Evolutionary conservation across 2,888 invertebrate species (phyloP).

Genomic region (Diogma glabrata): DNA sequence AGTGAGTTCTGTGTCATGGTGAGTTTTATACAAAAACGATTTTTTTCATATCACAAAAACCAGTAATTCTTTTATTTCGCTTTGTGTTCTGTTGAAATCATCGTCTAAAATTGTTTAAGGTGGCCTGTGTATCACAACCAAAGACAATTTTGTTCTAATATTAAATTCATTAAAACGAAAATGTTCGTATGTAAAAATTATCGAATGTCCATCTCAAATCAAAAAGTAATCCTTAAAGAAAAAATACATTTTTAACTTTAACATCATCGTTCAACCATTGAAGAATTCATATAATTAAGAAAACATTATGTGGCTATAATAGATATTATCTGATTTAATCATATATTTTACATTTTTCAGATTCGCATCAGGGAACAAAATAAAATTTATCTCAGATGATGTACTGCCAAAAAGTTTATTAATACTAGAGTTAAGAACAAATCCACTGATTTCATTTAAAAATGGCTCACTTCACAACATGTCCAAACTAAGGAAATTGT

Average conservation of each 20-base stretch:
- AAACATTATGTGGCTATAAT: not conserved
- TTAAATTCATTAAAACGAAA: too few relatives aligned
- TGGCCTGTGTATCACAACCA: too few relatives aligned
- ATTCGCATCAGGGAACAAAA: constrained; percentile 71
- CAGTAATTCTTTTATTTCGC: too few relatives aligned
- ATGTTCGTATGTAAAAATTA: not conserved
- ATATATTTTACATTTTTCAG: constrained; percentile 40
- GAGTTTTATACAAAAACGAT: too few relatives aligned
- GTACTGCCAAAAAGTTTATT: constrained; percentile 59
- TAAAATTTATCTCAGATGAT: constrained; percentile 60
- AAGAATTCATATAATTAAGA: not conserved
- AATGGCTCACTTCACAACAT: constrained; percentile 61
- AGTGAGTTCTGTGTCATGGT: too few relatives aligned
- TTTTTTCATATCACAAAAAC: too few relatives aligned
- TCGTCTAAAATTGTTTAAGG: too few relatives aligned
- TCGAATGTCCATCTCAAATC: not conserved
- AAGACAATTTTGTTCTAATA: too few relatives aligned
- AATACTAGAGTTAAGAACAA: constrained; percentile 70
- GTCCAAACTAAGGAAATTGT: constrained; percentile 68
- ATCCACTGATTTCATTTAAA: constrained; percentile 63
- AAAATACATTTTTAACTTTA: not conserved
- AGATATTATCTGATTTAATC: too few relatives aligned
- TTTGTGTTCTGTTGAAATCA: too few relatives aligned
- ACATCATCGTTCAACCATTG: too few relatives aligned
- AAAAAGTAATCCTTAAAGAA: not conserved